Percentiles rank a stretch among this genome's conserved stretches.
Conservation (phyloP, 37 sponge, comb jelly and placozoan genomes). For the Eunapius fragilis region DNA sequence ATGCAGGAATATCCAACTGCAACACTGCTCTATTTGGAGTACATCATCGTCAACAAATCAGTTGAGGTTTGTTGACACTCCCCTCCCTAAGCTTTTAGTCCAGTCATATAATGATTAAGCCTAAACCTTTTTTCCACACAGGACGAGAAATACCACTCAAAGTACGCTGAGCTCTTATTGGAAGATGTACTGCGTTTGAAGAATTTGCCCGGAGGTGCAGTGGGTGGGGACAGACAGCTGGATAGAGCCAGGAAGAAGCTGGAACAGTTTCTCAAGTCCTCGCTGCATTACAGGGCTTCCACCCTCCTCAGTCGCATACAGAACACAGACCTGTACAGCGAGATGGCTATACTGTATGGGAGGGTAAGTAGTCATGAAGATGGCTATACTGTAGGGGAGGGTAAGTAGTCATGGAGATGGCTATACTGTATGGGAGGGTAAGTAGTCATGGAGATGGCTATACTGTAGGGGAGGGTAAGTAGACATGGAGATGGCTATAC, state of each 20-base stretch:
- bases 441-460: too few species aligned
- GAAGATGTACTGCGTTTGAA: slow-evolving; percentile 51
- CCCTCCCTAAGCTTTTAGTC: not conserved
- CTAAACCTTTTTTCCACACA: slow-evolving; percentile 6
- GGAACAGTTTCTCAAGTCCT: slow-evolving; percentile 59
- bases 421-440: too few species aligned
- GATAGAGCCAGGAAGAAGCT: slow-evolving; percentile 48
- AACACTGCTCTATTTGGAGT: slow-evolving; percentile 65
- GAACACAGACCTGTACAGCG: slow-evolving; percentile 68
- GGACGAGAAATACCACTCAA: slow-evolving; percentile 74
- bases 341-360: slow-evolving; percentile 81
- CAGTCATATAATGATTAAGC: too few species aligned
- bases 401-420: too few species aligned
- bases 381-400: too few species aligned
- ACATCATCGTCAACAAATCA: slow-evolving; percentile 28
- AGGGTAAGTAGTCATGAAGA: slow-evolving; percentile 38
- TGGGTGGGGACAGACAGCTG: not conserved
- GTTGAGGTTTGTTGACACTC: slow-evolving; percentile 33
- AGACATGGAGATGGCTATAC: too few species aligned
- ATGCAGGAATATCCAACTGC: slow-evolving; percentile 54
- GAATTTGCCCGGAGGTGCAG: not conserved
- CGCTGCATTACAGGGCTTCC: slow-evolving; percentile 56
- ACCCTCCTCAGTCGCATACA: slow-evolving; percentile 55
- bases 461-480: too few species aligned
- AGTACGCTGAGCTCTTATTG: slow-evolving; percentile 56